Base-by-base conservation (phyloP, 2,113 vertebrate species). In the Ammospiza nelsoni region DNA sequence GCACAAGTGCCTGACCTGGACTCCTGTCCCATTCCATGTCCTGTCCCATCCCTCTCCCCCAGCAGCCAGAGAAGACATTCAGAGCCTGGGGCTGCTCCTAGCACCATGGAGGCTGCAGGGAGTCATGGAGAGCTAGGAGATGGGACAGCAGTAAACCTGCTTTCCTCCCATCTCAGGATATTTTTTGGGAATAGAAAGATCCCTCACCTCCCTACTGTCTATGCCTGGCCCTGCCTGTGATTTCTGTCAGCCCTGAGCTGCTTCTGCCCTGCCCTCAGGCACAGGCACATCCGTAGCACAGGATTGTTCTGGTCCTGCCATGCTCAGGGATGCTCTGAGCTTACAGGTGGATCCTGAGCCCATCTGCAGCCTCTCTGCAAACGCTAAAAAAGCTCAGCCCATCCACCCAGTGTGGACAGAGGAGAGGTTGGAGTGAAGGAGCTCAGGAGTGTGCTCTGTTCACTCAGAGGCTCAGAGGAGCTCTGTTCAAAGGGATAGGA, bases 241-340 rank as follows among this genome's bases (percentile, higher is more conserved):
- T 57, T 89, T 51, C 73, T 22, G 28, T 14, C 20, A 44, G 37
- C 44, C 12, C 15, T 2, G 9, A 61, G n/a, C 24, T 1, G 1
- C 2, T 84, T 11, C 84, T 71, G 66, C 39, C 52, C 27, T 62
- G 22, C 6, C 48, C 5, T 51, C 23, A 29, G 29, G 11, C 66
- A n/a, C 41, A 61, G 25, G 28, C 1, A 1, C 46, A 51, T 72
- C 35, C 21, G 5, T 18, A 37, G 20, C 27, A 48, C 23, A 58
- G 55, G 46, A 77, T 48, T n/a, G 19, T 35, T 61, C 63, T 1
- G 2, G 14, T 76, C 18, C 28, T 0, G 0, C 39, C 0, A 0
- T 61, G 31, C 39, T 74, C 57, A 48, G 57, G 15, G 76, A 46
- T 92, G 59, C 48, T 65, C 71, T 41, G 69, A 74, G 12, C 69